Conservation (phyloP, 2,797 vertebrate genomes). For the Falco concolor region DNA sequence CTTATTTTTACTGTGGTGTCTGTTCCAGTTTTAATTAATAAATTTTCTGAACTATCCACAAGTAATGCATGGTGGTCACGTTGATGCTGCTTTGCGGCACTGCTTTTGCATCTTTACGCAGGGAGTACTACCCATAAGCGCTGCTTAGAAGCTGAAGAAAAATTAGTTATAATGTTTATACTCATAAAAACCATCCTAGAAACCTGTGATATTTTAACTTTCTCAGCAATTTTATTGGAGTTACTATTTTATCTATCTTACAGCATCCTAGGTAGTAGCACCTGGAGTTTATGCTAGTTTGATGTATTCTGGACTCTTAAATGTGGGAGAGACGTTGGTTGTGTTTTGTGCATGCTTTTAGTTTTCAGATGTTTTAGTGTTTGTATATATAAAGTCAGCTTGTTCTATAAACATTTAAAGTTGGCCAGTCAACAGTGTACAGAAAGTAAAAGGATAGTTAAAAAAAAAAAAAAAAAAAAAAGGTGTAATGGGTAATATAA, state of each 20-base stretch:
- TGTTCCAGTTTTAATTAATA: neutral
- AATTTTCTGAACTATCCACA: neutral
- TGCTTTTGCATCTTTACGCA: neutral
- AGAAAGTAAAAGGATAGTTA: neutral
- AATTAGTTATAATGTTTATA: neutral
- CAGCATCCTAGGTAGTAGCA: neutral
- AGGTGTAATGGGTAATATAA: neutral
- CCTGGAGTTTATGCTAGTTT: neutral
- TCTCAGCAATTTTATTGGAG: neutral
- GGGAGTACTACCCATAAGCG: neutral
- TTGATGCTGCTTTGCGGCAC: neutral
- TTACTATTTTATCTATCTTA: neutral
- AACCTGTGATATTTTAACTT: neutral
- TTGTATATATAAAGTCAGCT: neutral
- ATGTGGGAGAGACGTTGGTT: neutral
- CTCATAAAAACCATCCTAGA: neutral
- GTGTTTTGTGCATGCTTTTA: neutral
- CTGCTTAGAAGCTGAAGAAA: neutral
- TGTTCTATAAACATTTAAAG: neutral
- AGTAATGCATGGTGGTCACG: rapidly evolving
- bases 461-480: too few species aligned
- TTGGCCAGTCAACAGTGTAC: neutral
- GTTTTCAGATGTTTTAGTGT: neutral
- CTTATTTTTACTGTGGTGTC: neutral
- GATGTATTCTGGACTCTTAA: neutral